phyloP scores from a whole-genome alignment of 2,113 vertebrate genomes.

The Acinonyx jubatus region DNA sequence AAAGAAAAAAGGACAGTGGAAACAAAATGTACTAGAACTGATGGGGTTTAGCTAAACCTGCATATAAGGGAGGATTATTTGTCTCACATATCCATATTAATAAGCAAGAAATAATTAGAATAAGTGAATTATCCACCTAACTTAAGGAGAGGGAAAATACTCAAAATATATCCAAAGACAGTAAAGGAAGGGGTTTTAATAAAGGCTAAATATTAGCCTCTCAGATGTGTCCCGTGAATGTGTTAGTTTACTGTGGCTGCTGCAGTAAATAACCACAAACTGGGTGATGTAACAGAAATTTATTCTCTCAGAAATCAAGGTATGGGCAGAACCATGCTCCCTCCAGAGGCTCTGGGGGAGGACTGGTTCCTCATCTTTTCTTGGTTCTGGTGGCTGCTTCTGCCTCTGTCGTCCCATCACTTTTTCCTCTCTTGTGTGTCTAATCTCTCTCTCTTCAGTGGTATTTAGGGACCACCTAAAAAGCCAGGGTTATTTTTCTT shows the following conservation, averaged over 20 bases:
- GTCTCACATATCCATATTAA: background rate
- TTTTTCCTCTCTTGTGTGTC: background rate
- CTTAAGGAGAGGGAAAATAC: background rate
- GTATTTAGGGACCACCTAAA: background rate
- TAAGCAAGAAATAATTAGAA: background rate
- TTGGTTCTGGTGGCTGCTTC: background rate
- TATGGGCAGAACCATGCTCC: background rate
- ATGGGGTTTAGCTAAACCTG: background rate
- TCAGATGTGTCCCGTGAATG: background rate
- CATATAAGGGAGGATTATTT: background rate
- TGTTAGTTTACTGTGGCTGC: background rate
- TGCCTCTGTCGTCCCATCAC: background rate
- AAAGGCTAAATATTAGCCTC: background rate
- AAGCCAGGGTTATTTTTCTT: background rate
- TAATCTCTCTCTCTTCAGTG: background rate
- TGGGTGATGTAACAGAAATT: background rate
- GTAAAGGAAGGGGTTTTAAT: background rate
- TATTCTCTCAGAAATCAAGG: background rate
- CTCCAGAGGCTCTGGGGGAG: background rate
- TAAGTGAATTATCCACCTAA: background rate
- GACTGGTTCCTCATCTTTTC: background rate
- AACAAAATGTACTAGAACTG: background rate
- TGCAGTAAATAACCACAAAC: background rate
- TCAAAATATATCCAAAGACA: background rate
- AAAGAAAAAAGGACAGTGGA: background rate